These are phyloP conservation scores for Hydrolagus affinis DNA, from an alignment of 2,113 vertebrate genomes.

Conservation along the genomic window DNA sequence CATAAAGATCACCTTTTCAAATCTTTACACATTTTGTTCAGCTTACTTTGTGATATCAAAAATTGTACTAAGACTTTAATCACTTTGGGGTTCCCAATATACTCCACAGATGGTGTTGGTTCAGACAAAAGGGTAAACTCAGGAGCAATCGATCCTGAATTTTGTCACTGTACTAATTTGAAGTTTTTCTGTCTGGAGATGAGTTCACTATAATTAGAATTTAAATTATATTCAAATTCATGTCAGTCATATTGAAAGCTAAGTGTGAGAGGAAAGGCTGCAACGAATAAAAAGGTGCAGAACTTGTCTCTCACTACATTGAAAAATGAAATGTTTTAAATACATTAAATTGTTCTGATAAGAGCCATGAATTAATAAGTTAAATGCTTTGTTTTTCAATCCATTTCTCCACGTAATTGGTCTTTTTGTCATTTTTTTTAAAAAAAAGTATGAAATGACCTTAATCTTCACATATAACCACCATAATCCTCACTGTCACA, in stretches of 20 bases:
- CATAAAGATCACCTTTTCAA: background rate
- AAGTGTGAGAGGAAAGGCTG: background rate
- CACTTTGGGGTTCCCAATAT: background rate
- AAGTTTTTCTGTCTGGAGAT: background rate
- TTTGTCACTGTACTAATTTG: background rate
- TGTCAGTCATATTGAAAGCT: background rate
- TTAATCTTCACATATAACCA: background rate
- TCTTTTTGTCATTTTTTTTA: background rate
- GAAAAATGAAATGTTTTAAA: too few species aligned
- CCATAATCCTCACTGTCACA: background rate
- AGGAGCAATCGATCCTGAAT: background rate
- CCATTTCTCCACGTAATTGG: too few species aligned
- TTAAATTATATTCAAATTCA: conserved; percentile 7
- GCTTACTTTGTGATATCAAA: background rate
- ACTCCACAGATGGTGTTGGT: background rate
- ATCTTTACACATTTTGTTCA: background rate
- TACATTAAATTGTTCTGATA: too few species aligned
- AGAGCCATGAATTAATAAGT: too few species aligned
- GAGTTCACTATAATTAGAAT: background rate
- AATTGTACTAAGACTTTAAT: background rate
- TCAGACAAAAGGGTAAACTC: background rate
- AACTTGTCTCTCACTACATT: too few species aligned
- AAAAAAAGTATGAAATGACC: background rate
- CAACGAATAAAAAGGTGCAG: background rate
- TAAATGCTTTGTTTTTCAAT: too few species aligned